phyloP scores from a whole-genome alignment of 1,140 invertebrate genomes.

The Drosophila yakuba region DNA sequence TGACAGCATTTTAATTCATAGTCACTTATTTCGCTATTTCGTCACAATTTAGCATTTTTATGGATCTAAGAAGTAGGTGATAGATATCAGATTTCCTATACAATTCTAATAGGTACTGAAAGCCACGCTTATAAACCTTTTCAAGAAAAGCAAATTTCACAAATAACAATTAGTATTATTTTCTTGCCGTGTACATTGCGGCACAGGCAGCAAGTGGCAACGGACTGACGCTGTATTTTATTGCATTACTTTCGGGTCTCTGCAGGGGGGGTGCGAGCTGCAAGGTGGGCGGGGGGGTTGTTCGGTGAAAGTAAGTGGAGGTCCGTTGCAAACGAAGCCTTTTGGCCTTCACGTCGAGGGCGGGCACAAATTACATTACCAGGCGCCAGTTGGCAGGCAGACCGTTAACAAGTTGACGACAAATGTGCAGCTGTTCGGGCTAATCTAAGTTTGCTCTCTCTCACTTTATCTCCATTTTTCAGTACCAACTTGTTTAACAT shows the following conservation, averaged over 20 bases:
- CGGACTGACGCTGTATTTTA: conserved; percentile 69
- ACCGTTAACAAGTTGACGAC: conserved; percentile 75
- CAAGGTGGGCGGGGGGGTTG: not conserved
- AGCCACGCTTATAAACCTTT: too few species aligned
- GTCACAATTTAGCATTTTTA: too few species aligned
- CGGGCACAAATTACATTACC: conserved; percentile 53
- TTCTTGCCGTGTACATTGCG: conserved; percentile 28
- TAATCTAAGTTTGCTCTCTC: conserved; percentile 42
- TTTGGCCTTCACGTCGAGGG: conserved; percentile 34
- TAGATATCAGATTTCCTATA: not conserved
- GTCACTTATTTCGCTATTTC: conserved; percentile 1
- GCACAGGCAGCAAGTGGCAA: conserved; percentile 51
- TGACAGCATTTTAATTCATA: not conserved
- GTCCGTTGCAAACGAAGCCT: conserved; percentile 22
- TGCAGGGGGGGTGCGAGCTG: not conserved
- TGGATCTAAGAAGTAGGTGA: not conserved
- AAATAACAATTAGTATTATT: not conserved
- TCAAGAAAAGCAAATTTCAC: too few species aligned
- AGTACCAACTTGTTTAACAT: conserved; percentile 1
- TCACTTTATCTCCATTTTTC: conserved; percentile 20
- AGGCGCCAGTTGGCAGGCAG: conserved; percentile 39
- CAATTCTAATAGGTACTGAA: too few species aligned
- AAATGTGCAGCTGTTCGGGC: conserved; percentile 70
- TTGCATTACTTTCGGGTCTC: conserved; percentile 62
- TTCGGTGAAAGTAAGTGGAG: conserved; percentile 9